These are phyloP conservation scores for Callorhinus ursinus DNA, from an alignment of 2,113 vertebrate species.

Conservation along the genomic window DNA sequence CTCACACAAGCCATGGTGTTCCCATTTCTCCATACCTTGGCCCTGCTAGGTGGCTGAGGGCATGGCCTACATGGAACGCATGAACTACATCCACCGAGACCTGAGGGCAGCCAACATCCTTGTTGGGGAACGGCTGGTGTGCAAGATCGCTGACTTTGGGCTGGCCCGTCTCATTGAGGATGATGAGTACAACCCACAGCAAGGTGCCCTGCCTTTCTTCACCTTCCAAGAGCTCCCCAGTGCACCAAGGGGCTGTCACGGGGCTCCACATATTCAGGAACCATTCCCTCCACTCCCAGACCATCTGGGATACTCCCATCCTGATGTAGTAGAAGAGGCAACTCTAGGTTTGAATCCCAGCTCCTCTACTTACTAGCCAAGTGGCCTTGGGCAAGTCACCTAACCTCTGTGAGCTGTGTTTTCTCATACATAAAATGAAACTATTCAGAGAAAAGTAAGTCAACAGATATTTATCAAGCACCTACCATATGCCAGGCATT, in stretches of 20 bases:
- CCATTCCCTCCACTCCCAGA: background rate
- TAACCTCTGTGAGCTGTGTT: background rate
- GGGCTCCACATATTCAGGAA: background rate
- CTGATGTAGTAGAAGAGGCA: background rate
- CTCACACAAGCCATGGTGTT: background rate
- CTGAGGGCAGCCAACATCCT: constrained; percentile 98
- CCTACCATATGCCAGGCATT: background rate
- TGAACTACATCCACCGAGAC: constrained; percentile 99
- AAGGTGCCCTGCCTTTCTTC: constrained; percentile 87
- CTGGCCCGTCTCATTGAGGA: constrained; percentile 97
- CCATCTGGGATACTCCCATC: background rate
- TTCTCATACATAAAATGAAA: constrained; percentile 26
- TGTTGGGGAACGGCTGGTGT: constrained; percentile 95
- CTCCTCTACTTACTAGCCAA: background rate
- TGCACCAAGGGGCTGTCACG: background rate
- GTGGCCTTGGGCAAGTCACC: background rate
- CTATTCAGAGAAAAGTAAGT: background rate
- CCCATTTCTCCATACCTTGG: background rate
- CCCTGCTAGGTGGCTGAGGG: constrained; percentile 92
- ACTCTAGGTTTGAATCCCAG: constrained; percentile 23
- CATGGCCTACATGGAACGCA: constrained; percentile 98
- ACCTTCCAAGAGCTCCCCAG: background rate
- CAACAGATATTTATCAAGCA: background rate
- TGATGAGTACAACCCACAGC: constrained; percentile 96
- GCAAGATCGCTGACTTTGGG: constrained; percentile 98